These are phyloP conservation scores for Ptilorrhoa leucosticta DNA, from an alignment of 2,113 vertebrate genomes.

Conservation along the genomic window DNA sequence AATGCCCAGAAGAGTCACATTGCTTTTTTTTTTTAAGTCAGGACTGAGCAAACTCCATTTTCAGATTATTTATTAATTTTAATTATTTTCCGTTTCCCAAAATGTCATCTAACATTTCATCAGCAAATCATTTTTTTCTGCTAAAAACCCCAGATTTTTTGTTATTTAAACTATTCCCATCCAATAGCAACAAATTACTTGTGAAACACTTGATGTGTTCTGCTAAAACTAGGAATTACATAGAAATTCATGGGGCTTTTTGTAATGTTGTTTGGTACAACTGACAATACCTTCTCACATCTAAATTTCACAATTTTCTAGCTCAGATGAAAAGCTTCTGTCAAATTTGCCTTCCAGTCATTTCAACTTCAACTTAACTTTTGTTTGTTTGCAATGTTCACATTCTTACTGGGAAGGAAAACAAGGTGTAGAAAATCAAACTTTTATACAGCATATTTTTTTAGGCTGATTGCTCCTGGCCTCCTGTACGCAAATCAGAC, in stretches of 20 bases:
- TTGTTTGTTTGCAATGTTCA: not conserved
- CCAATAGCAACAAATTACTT: not conserved
- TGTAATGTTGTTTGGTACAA: not conserved
- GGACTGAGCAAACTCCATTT: accelerated
- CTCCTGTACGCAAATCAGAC: not conserved
- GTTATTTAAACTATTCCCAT: not conserved
- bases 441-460: not conserved
- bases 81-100: not conserved
- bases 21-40: not conserved
- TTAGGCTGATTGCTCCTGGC: not conserved
- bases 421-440: not conserved
- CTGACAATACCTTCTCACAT: not conserved
- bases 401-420: not conserved
- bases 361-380: not conserved
- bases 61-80: not conserved
- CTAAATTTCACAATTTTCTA: not conserved
- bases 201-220: not conserved
- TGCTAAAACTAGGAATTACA: not conserved
- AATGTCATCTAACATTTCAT: not conserved
- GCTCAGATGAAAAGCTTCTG: not conserved
- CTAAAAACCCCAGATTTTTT: not conserved
- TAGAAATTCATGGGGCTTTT: not conserved
- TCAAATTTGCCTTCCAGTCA: not conserved
- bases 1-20: not conserved
- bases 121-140: not conserved